Evolutionary conservation across 1,140 invertebrate species (phyloP), one percentile per base, ranked within the genome.

Genomic region (Drosophila aff.): DNA sequence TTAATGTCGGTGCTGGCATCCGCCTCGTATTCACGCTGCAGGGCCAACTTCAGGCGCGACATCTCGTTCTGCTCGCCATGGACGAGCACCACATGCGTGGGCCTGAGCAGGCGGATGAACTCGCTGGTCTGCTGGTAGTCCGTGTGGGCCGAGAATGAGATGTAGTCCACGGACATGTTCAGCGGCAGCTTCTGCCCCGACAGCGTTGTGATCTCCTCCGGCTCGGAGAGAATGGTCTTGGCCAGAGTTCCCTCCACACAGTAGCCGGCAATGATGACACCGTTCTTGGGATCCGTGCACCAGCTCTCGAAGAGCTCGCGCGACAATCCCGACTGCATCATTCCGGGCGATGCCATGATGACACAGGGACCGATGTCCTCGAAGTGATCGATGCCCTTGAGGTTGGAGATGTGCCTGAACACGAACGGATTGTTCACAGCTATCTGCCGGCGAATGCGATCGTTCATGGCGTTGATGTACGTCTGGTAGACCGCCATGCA

Each of bases 401-500:
- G 93, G 94, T 99, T 99, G 8, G 98, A 99, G 78, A 99, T 99
- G 91, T 99, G 99, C 85, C 99, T 97, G 93, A 99, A 99, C 3
- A 99, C 97, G 94, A 99, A 99, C 1, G 99, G 99, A 94, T 99
- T 99, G 92, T 99, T 99, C 38, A 99, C 97, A 1, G 98, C 97
- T 83, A 99, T 99, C 94, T 99, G 99, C 9, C 98, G 93, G 21
- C 97, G 95, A 79, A 99, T 99, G 91, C 96, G 96, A 79, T 99
- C 98, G 93, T 99, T 99, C 99, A 99, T 99, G 0, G 99, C 98
- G 94, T 99, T 99, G 0, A 99, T 97, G 92, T 99, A 99, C 0
- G 99, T 99, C 93, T 99, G 99, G 94, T 99, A 99, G 1, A 99
- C 99, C 65, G 98, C 97, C 99, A 99, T 99, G 92, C 99, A 99